Evolutionary conservation across 2,797 vertebrate genomes (phyloP).

Genomic region (Arnoldichthys spilopterus): DNA sequence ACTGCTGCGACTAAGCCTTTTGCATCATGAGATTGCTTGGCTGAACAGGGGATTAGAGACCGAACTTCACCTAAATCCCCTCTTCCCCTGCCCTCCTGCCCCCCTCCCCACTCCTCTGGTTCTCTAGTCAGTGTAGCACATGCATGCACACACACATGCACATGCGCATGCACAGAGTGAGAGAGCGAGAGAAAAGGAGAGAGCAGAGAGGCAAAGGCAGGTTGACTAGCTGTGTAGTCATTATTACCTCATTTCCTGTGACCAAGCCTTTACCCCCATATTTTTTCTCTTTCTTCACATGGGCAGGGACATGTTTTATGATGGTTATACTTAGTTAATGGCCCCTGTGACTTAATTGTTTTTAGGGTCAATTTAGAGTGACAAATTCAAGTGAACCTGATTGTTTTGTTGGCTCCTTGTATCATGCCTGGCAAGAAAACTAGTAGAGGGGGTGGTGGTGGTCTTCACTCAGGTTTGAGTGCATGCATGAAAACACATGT

Average conservation of each 20-base stretch:
- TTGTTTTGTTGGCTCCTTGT: conserved; percentile 72
- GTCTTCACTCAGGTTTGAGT: neutral
- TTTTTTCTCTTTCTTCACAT: conserved; percentile 62
- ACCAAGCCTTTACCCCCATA: conserved; percentile 75
- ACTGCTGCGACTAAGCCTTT: conserved; percentile 79
- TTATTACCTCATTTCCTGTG: conserved; percentile 84
- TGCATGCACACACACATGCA: conserved; percentile 68
- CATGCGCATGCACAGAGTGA: conserved; percentile 51
- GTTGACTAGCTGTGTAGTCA: conserved; percentile 77
- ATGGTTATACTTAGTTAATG: conserved; percentile 78
- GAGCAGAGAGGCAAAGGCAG: conserved; percentile 70
- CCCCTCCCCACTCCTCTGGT: conserved; percentile 40
- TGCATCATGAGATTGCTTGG: conserved; percentile 83
- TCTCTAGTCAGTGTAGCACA: conserved; percentile 23
- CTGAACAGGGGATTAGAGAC: conserved; percentile 82
- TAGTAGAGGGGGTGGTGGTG: conserved; percentile 43
- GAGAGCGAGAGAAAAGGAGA: no score
- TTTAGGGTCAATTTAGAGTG: conserved; percentile 81
- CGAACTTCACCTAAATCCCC: conserved; percentile 77
- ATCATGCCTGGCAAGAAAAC: conserved; percentile 61
- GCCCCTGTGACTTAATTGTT: conserved; percentile 81
- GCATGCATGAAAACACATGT: conserved; percentile 50
- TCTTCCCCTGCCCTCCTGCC: conserved; percentile 53
- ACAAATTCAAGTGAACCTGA: conserved; percentile 78
- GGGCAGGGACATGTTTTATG: conserved; percentile 77